Evolutionary conservation across 2,888 invertebrate genomes (phyloP).

Genomic region (Alsophila aescularia): DNA sequence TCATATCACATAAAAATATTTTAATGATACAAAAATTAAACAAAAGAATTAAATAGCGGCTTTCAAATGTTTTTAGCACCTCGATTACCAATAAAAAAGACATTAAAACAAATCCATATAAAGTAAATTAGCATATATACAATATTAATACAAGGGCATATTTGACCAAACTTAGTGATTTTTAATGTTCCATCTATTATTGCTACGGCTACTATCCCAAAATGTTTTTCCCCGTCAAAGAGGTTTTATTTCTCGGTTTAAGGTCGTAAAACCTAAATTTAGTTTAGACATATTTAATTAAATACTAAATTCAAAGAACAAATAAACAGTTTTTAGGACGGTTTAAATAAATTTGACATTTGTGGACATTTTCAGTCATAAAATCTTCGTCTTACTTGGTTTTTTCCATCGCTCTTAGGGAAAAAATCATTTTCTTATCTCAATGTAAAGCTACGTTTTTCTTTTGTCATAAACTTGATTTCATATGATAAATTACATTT

Average conservation of each 20-base stretch:
- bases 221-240: conserved; percentile 5
- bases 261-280: conserved; percentile 22
- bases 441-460: background rate
- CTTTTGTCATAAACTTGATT: no score
- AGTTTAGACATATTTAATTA: conserved; percentile 30
- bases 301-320: conserved; percentile 20
- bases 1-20: conserved; percentile 22
- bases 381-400: conserved; percentile 23
- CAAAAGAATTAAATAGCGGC: conserved; percentile 3
- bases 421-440: conserved; percentile 16
- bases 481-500: no score
- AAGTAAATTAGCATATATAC: conserved; percentile 3
- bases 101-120: conserved; percentile 3
- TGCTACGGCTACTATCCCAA: background rate
- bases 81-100: conserved; percentile 2
- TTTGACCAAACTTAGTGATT: conserved; percentile 2
- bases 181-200: conserved; percentile 7
- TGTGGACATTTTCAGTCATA: conserved; percentile 27
- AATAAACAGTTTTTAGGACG: conserved; percentile 27
- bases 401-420: conserved; percentile 7
- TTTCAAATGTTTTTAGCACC: conserved; percentile 16
- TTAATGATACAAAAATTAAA: conserved; percentile 11
- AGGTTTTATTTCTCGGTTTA: conserved; percentile 13
- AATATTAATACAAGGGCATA: background rate
- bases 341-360: conserved; percentile 30